phyloP scores from a whole-genome alignment of 1,140 invertebrate genomes.

The Andrena cerasifolii region DNA sequence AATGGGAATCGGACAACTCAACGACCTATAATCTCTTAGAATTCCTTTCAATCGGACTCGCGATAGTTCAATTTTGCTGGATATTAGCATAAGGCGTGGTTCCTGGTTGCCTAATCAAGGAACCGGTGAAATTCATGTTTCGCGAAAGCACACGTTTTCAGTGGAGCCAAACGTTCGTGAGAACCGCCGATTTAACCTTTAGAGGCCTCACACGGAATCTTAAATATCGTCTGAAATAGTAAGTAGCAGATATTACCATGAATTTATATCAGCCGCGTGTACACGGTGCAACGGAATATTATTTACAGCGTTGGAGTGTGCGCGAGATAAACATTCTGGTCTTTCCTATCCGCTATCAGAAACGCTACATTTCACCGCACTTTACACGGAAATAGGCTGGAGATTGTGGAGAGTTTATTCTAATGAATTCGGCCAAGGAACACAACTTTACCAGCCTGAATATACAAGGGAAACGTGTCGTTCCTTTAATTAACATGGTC shows the following conservation, averaged over 20 bases:
- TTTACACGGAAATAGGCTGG: slow-evolving; percentile 11
- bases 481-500: slow-evolving; percentile 19
- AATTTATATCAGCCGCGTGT: slow-evolving; percentile 28
- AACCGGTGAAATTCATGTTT: no score
- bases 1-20: no score
- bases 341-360: slow-evolving; percentile 34
- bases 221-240: slow-evolving; percentile 5
- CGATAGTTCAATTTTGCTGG: no score
- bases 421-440: slow-evolving; percentile 31
- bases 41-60: no score
- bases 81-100: no score
- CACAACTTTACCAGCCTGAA: slow-evolving; percentile 22
- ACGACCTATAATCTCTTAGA: no score
- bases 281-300: slow-evolving; percentile 37
- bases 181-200: background rate
- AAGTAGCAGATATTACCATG: slow-evolving; percentile 32
- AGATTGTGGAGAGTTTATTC: slow-evolving; percentile 22
- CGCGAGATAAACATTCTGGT: slow-evolving; percentile 38
- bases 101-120: no score
- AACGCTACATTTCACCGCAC: slow-evolving; percentile 28
- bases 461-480: slow-evolving; percentile 18
- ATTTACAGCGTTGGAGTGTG: slow-evolving; percentile 10
- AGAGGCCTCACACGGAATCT: background rate
- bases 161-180: no score
- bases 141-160: no score